Evolutionary conservation across 1,140 invertebrate species (phyloP).

Genomic region (Cephus cinctus): DNA sequence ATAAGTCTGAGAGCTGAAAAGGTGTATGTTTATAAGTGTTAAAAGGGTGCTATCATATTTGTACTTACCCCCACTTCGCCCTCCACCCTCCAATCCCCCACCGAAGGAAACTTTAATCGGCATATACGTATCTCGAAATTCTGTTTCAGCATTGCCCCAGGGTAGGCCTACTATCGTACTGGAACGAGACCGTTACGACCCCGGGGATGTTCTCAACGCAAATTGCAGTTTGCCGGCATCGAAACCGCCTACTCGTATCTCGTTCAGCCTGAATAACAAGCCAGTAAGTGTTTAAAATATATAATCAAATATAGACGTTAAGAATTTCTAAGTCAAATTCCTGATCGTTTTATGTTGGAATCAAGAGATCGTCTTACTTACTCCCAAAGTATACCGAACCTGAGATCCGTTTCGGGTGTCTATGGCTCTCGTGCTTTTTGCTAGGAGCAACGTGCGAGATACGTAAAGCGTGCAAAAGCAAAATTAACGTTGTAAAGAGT

Average conservation of each 20-base stretch:
- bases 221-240: constrained; percentile 77
- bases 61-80: no score
- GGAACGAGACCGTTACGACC: constrained; percentile 69
- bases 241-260: constrained; percentile 66
- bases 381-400: no score
- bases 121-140: constrained; percentile 24
- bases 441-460: no score
- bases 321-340: background rate
- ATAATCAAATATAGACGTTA: background rate
- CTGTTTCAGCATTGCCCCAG: constrained; percentile 49
- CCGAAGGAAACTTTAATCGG: background rate
- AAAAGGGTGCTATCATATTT: no score
- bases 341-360: background rate
- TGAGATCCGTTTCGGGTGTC: no score
- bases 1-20: no score
- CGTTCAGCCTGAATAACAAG: constrained; percentile 72
- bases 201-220: constrained; percentile 71
- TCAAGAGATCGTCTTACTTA: background rate
- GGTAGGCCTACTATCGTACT: constrained; percentile 51
- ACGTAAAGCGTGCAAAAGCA: no score
- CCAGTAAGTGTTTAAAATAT: constrained; percentile 62
- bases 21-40: no score
- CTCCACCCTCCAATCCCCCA: background rate
- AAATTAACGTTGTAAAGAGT: no score
- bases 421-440: no score